Conservation (phyloP, 2,888 invertebrate genomes). For the Drosophila falleni region DNA sequence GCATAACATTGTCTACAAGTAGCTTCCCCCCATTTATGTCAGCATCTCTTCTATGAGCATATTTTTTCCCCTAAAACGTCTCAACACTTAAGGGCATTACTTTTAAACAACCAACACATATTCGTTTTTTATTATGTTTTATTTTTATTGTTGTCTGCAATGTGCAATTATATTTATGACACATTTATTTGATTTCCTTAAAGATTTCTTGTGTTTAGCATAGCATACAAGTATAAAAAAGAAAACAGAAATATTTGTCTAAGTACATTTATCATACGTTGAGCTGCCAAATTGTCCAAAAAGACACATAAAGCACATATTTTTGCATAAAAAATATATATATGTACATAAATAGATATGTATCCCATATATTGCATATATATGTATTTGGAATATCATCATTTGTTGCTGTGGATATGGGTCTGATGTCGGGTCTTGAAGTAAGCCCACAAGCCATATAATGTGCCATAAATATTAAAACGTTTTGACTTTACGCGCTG, state of each 20-base stretch:
- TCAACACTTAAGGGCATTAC: constrained; percentile 33
- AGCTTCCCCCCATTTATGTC: constrained; percentile 24
- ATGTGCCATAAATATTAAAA: constrained; percentile 81
- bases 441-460: constrained; percentile 81
- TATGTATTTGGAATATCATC: constrained; percentile 60
- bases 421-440: constrained; percentile 28
- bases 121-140: constrained; percentile 18
- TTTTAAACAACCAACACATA: constrained; percentile 13
- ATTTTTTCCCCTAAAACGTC: constrained; percentile 4
- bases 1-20: constrained; percentile 43
- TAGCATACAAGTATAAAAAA: constrained; percentile 27
- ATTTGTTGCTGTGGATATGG: constrained; percentile 30
- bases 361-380: neutral
- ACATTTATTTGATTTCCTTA: constrained; percentile 74
- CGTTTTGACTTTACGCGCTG: constrained; percentile 77
- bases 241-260: constrained; percentile 36
- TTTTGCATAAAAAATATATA: constrained; percentile 33
- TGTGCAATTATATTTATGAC: constrained; percentile 76
- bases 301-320: constrained; percentile 35
- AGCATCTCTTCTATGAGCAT: neutral
- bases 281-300: constrained; percentile 66
- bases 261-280: constrained; percentile 70
- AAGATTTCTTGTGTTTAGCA: constrained; percentile 74
- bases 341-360: constrained; percentile 27
- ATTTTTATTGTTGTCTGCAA: constrained; percentile 40